Conservation (phyloP, 1,140 invertebrate genomes). For the Triops cancriformis region DNA sequence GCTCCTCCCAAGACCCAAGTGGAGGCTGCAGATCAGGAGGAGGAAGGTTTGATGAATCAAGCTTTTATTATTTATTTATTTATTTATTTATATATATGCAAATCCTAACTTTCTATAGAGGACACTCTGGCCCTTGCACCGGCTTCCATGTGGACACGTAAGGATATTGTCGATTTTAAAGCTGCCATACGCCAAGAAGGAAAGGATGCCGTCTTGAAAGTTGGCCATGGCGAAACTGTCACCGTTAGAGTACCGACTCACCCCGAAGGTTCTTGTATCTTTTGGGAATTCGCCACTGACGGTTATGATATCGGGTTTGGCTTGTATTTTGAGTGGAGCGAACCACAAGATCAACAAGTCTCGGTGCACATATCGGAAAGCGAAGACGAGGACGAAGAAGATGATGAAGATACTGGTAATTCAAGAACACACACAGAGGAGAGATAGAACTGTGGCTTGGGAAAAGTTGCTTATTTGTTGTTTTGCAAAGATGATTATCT, state of each 20-base stretch:
- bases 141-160: conserved; percentile 89
- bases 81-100: too few species aligned
- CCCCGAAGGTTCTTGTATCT: conserved; percentile 83
- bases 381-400: conserved; percentile 80
- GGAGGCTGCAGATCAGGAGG: conserved; percentile 15
- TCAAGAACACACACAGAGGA: too few species aligned
- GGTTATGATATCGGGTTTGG: conserved; percentile 98
- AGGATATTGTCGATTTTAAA: conserved; percentile 87
- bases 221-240: conserved; percentile 94
- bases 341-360: conserved; percentile 70
- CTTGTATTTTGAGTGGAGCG: conserved; percentile 96
- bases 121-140: conserved; percentile 42
- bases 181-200: conserved; percentile 71
- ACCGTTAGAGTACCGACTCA: conserved; percentile 96
- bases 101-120: neutral
- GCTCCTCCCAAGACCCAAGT: neutral
- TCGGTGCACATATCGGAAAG: conserved; percentile 84
- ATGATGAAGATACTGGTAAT: conserved; percentile 46
- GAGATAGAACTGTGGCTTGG: too few species aligned
- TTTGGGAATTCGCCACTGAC: conserved; percentile 99
- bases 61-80: too few species aligned
- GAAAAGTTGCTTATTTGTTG: neutral
- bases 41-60: conserved; percentile 18
- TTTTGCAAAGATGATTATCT: neutral
- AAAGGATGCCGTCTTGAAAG: conserved; percentile 86